Base-by-base conservation (phyloP, 2,888 invertebrate species). In the Drosophila subquinaria region DNA sequence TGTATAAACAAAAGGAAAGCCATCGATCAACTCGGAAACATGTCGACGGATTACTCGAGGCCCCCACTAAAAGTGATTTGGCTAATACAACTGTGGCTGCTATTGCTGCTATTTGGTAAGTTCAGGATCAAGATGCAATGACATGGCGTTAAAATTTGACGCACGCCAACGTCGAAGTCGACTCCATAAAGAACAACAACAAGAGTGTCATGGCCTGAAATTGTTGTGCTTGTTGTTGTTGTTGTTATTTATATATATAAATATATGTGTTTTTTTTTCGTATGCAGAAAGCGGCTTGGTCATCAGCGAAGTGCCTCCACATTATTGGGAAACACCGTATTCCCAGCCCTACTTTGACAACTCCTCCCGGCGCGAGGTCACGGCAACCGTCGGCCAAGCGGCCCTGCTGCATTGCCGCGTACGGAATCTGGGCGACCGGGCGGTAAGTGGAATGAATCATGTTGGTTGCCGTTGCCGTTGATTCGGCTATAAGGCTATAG, bases 281-380 rank as follows among this genome's bases (percentile, higher is more conserved):
- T 30, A 79, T 82, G 20, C 81, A 93, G 93, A 91, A 81, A 92
- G 91, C 73, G 90, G 91, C 84, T 77, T 91, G 74, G 91, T 92
- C 86, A 89, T 91, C 81, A 92, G 92, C 68, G 92, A 93, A 83
- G 92, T 92, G 79, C 91, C 92, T 72, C 92, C 92, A 47, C 93
- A 93, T 75, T 93, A 92, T 73, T 93, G 93, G 93, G 93, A 93
- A 71, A 93, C 93, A 38, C 96, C 96, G 64, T 96, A 96, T 91
- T 96, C 96, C 79, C 96, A 96, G 93, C 97, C 97, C 57, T 97
- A 97, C 94, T 97, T 97, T 94, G 97, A 97, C 94, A 97, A 97
- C 93, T 95, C 96, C 89, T 97, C 97, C 82, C 95, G 95, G 92
- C 94, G 96, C 77, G 97, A 97, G 92, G 95, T 96, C 91, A 97